A percentile compares a stretch with the other conserved stretches of the same genome.
phyloP scores from a whole-genome alignment of 2,113 vertebrate species.

The Paedocypris sp. region DNA sequence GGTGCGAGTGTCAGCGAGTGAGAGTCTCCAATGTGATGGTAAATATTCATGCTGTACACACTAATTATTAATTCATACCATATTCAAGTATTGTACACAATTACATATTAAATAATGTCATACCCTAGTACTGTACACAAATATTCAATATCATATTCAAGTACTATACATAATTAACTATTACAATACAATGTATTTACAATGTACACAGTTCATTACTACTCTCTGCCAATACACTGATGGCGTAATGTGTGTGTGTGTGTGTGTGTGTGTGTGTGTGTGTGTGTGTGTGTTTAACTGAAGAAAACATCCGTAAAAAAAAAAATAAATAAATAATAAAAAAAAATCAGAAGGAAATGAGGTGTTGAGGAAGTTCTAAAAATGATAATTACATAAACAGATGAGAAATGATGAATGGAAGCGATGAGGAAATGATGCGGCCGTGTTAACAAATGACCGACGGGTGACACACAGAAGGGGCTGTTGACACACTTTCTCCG shows the following conservation, averaged over 20 bases:
- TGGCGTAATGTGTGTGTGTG: background rate
- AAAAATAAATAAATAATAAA: conserved; percentile 7
- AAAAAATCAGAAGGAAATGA: background rate
- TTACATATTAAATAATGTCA: too few relatives aligned
- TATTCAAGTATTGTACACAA: too few relatives aligned
- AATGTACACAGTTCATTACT: too few relatives aligned
- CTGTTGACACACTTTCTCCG: background rate
- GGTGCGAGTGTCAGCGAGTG: background rate
- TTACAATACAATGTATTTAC: background rate
- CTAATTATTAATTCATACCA: too few relatives aligned
- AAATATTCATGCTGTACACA: too few relatives aligned
- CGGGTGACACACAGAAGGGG: conserved; percentile 4
- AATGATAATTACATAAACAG: too few relatives aligned
- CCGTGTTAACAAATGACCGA: background rate
- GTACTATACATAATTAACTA: background rate
- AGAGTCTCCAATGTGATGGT: background rate
- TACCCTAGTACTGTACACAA: too few relatives aligned
- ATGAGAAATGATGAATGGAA: conserved; percentile 13
- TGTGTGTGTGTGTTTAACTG: background rate
- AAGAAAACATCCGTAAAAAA: conserved; percentile 13
- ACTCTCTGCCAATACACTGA: too few relatives aligned
- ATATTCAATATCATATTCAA: conserved; percentile 3
- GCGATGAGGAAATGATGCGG: background rate
- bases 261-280: background rate
- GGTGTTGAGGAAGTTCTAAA: background rate